Base-by-base conservation (phyloP, 2,888 invertebrate genomes). In the Eristalis pertinax region DNA sequence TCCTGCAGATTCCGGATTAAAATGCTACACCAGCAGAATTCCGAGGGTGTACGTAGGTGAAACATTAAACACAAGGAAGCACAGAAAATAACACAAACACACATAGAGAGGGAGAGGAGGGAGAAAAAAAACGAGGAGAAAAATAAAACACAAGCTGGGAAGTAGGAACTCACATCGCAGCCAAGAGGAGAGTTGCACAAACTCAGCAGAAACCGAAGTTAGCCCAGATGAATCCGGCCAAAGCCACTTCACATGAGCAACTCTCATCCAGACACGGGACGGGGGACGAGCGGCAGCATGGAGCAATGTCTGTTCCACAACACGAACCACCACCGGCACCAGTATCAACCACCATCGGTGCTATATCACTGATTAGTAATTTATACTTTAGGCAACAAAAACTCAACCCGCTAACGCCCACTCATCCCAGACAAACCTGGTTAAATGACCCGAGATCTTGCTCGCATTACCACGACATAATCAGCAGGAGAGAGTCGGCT, bases 341-440 rank as follows among this genome's bases (percentile, higher is more conserved):
- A 64, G 56, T 78, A 26, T 4, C 65, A 29, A 50, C 70, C 64
- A 64, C 63, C 64, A 76, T 74, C 68, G 78, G 56, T 78, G 63
- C 70, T 76, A 79, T 69, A 84, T 74, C 69, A 84, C 79, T 84
- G 79, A 87, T 87, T 87, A 87, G 84, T 84, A 84, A 84, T 80
- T 87, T 87, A 87, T 84, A 87, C 76, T 73, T 72, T 74, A 69
- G 74, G 74, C 35, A 63, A 81, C 63, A 67, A 38, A 74, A 81
- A 81, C 41, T 60, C 19, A 26, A 62, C 24, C 32, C 75, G 26
- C 41, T 22, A 73, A 43, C n/a, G 43, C 58, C 41, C 24, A 19
- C 29, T 29, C 56, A 24, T 32, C 63, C 50, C 56, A 24, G 32
- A 69, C 63, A 72, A 80, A 86, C 84, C 79, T 76, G 84, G 73